Evolutionary conservation across 2,113 vertebrate species (phyloP), one percentile per base, ranked within the genome.

Genomic region (Baryphthengus martii): DNA sequence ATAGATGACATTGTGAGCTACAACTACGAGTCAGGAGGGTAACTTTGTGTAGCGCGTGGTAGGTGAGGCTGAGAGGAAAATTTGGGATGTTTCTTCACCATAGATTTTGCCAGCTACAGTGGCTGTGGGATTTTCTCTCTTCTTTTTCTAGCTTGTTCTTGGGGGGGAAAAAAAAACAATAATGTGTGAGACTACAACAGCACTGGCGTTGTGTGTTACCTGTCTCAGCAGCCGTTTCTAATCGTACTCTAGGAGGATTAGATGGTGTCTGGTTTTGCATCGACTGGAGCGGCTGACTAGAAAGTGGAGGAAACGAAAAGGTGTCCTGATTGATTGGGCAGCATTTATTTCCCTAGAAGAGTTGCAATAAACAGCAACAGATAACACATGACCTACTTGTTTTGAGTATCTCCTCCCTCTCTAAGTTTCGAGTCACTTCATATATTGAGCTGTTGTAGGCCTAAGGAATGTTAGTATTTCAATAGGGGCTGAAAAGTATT

Each of bases 1-100:
- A 47, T 29, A 5, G 3, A 1, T 49, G 14, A 16, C 9, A 7
- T 2, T 11, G 17, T 42, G 26, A 3, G 0, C 52, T 66, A 1
- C 16, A 25, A 28, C 56, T 29, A 1, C 0, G 2, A 74, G 17
- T 55, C 42, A 33, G 16, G 37, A 58, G 18, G 6, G 0, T 29
- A 2, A 14, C 21, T 23, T 58, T 66, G 21, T 35, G 16, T 39
- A 42, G 59, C 18, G 7, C 7, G 2, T 1, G 21, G 40, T 17
- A 37, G 29, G 39, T 20, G 26, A 31, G 70, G n/a, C 37, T 63
- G 65, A 78, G 42, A 37, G 58, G 58, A 47, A n/a, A 28, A 44
- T 3, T 33, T 28, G 10, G 45, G 29, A 4, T 71, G 17, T 56
- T 39, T 52, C 40, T 73, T 42, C n/a, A 15, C 11, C 3, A 0